These are phyloP conservation scores for Delichon dasypus DNA, from an alignment of 2,797 vertebrate genomes.

Conservation along the genomic window DNA sequence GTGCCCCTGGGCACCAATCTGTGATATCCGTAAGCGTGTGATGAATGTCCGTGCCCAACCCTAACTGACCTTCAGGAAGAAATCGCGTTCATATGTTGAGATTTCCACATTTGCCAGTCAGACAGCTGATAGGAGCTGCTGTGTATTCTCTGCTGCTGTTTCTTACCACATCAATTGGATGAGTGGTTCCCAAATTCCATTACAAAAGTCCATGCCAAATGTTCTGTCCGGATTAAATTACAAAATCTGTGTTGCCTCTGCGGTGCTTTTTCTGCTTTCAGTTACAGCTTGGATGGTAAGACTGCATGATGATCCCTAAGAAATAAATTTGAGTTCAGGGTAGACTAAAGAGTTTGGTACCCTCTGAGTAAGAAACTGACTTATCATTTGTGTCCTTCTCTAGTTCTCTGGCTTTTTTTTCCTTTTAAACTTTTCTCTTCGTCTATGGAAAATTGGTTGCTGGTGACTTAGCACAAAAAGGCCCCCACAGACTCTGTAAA, in stretches of 20 bases:
- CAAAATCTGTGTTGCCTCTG: not conserved
- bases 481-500: not conserved
- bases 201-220: not conserved
- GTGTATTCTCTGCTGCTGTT: not conserved
- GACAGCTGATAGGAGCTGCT: not conserved
- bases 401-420: not conserved
- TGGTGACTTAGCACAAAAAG: not conserved
- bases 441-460: not conserved
- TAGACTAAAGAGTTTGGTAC: not conserved
- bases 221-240: not conserved
- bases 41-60: not conserved
- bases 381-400: not conserved
- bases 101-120: not conserved
- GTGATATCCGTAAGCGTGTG: not conserved
- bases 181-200: not conserved
- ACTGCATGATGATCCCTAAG: not conserved
- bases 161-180: not conserved
- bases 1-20: accelerated
- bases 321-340: not conserved
- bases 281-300: not conserved
- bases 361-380: not conserved
- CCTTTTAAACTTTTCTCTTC: not conserved
- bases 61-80: not conserved
- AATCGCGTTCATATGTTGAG: too few species aligned
- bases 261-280: not conserved